Evolutionary conservation across 2,113 vertebrate genomes (phyloP), one percentile per base, ranked within the genome.

Genomic region (Pygoscelis antarcticus): DNA sequence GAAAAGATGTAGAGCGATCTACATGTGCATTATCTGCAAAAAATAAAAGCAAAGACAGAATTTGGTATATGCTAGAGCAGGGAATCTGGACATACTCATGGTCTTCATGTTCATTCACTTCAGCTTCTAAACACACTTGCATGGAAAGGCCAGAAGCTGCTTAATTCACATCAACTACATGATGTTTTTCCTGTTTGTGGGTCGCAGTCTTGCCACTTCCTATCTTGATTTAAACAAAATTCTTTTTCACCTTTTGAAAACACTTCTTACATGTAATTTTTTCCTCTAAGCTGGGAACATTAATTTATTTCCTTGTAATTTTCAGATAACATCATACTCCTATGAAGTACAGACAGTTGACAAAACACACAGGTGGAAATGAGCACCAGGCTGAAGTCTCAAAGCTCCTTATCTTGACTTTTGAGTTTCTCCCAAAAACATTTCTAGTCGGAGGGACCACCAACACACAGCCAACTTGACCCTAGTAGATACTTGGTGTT

Each of bases 11-110:
- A 64, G 68, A 70, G 51, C 23, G 52, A 84, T 21, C 57, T 64
- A 66, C 0, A 1, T 2, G 27, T 22, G 46, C 0, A 2, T 52
- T 62, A 94, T 4, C n/a, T 60, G 46, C 2, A 34, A 46, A 29
- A n/a, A 29, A 36, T 25, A 15, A 14, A 54, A 22, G 27, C 36
- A 49, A 46, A 34, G 30, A 9, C 49, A 71, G 27, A 58, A 21
- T 61, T 86, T 8, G 65, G 29, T 7, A 7, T 21, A 23, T 25
- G 46, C 19, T 57, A 30, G 30, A 57, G 75, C 70, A 61, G 49
- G 47, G 40, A 60, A 46, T 36, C 9, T 18, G 23, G 57, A 68
- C 4, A 2, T 4, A 38, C 38, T 57, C 22, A 0, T 1, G 25
- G 65, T 15, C 82, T 68, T 19, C 57, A 7, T 0, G 4, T 9